phyloP scores from a whole-genome alignment of 2,888 invertebrate species.

The Aphodius granarius region DNA sequence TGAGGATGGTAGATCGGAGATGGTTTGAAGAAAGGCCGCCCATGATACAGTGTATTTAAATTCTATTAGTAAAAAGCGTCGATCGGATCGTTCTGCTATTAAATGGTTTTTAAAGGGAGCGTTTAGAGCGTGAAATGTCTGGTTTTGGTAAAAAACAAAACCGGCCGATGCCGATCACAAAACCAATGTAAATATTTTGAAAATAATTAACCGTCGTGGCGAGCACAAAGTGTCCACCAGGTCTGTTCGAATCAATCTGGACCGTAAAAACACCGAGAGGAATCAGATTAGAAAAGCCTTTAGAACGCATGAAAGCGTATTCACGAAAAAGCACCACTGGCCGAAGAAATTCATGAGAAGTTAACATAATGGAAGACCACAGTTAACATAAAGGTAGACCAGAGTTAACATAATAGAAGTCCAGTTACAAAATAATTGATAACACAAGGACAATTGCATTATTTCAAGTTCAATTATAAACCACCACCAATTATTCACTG shows the following conservation, averaged over 20 bases:
- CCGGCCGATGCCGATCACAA: slow-evolving; percentile 2
- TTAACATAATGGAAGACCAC: neutral
- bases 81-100: neutral
- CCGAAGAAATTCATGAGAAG: neutral
- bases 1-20: neutral
- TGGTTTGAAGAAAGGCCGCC: neutral
- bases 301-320: neutral
- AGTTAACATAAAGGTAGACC: neutral
- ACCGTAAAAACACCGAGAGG: slow-evolving; percentile 9
- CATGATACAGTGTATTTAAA: neutral
- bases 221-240: slow-evolving; percentile 1
- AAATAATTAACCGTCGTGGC: slow-evolving; percentile 3
- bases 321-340: neutral
- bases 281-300: slow-evolving; percentile 9
- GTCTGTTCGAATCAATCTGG: neutral
- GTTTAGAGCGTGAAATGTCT: slow-evolving; percentile 9
- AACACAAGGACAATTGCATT: slow-evolving; percentile 13
- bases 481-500: slow-evolving; percentile 1
- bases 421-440: slow-evolving; percentile 3
- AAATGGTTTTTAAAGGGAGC: slow-evolving; percentile 8
- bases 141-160: slow-evolving; percentile 7
- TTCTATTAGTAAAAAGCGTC: slow-evolving; percentile 7
- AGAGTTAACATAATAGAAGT: too few species aligned
- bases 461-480: slow-evolving; percentile 21
- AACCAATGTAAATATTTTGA: slow-evolving; percentile 14